Conservation (phyloP, 2,888 invertebrate genomes). For the Nephrotoma guestfalica region DNA sequence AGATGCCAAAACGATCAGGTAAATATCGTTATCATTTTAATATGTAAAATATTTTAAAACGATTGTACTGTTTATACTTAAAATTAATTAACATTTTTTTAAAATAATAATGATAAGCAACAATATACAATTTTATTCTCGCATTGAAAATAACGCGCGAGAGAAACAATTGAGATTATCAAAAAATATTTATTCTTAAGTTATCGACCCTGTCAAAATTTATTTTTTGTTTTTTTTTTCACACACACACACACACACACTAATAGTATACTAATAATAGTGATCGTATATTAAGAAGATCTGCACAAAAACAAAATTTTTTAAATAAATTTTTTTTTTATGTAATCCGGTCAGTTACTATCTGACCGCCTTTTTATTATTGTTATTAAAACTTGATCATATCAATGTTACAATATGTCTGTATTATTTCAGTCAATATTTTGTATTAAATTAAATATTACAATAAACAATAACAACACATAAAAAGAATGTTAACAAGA, state of each 20-base stretch:
- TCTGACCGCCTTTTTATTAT: neutral
- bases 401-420: neutral
- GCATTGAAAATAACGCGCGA: neutral
- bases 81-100: neutral
- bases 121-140: neutral
- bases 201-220: neutral
- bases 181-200: neutral
- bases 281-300: neutral
- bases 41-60: neutral
- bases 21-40: neutral
- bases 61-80: neutral
- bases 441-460: neutral
- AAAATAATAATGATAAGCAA: neutral
- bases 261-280: neutral
- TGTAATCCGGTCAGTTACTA: neutral
- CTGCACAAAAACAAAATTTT: neutral
- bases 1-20: neutral
- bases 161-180: neutral
- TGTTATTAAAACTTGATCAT: neutral
- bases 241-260: neutral
- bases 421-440: neutral
- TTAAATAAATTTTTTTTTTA: neutral
- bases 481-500: neutral
- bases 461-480: neutral
- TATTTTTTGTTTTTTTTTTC: neutral